Evolutionary conservation across 2,888 invertebrate species (phyloP), one percentile per base, ranked within the genome.

Genomic region (Tanypteryx hageni): DNA sequence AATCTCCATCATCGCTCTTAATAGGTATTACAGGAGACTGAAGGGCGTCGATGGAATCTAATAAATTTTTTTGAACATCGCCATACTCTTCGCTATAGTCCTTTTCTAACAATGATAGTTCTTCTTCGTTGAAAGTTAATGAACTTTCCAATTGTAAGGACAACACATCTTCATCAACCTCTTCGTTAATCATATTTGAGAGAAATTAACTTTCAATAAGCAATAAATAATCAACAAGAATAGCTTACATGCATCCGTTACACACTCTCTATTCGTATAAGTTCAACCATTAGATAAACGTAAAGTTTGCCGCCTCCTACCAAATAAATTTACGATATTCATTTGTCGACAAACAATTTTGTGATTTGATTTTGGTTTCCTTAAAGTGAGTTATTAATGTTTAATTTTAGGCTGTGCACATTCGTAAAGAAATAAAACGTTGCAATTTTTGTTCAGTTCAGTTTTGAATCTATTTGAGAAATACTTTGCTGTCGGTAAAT

Each of bases 71-170:
- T 16, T 18, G 61, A 9, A 16, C 89, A 18, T n/a, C 56, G 64
- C 76, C 8, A 27, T 27, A 22, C 27, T 76, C 76, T 44, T 64
- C 89, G n/a, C 44, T 16, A 11, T 9, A 64, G 14, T 64, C 18
- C n/a, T 18, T 14, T 10, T 5, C 13, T 11, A n/a, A 18, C 10
- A 14, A 5, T 18, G n/a, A 9, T 44, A 64, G 64, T 64, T 64
- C 89, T n/a, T 44, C 89, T 31, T 89, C 89, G 14, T 61, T 27
- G 8, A 89, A 64, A 18, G 89, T 64, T 10, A 89, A 44, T 44
- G 89, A 89, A 56, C 44, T 89, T 89, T 89, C 89, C 44, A 89
- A 61, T 64, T 89, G 89, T 18, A 64, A 31, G n/a, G 89, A 89
- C n/a, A 89, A 89, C 0, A 5, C n/a, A 64, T 89, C 89, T 64